Evolutionary conservation across 2,888 invertebrate genomes (phyloP).

Genomic region (Cantharis rufa): DNA sequence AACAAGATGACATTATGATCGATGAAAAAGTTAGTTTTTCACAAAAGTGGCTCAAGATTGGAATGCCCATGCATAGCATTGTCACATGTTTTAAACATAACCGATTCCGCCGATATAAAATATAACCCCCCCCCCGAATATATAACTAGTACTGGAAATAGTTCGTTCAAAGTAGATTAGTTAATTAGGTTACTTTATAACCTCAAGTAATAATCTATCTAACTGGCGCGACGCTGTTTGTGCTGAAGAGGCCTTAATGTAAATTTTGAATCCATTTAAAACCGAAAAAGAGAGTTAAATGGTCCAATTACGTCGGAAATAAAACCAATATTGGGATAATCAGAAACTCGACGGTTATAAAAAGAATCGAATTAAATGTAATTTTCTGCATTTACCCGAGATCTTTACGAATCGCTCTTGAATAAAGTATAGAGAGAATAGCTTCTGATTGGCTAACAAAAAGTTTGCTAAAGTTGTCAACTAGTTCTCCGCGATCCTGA

Average conservation of each 20-base stretch:
- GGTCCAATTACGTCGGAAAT: neutral
- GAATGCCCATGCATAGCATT: too few relatives aligned
- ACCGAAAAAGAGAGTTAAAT: neutral
- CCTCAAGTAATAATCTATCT: too few relatives aligned
- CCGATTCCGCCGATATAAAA: too few relatives aligned
- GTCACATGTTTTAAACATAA: too few relatives aligned
- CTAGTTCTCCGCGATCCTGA: slow-evolving; percentile 45
- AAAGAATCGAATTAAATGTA: slow-evolving; percentile 15
- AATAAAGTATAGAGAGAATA: slow-evolving; percentile 55
- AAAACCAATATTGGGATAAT: neutral
- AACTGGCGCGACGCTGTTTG: neutral
- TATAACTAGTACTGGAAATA: too few relatives aligned
- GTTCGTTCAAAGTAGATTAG: too few relatives aligned
- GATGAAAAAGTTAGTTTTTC: too few relatives aligned
- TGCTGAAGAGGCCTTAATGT: neutral
- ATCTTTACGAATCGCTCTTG: slow-evolving; percentile 42
- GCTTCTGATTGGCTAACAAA: slow-evolving; percentile 57
- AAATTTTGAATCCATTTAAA: neutral
- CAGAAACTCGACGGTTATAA: neutral
- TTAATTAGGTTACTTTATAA: too few relatives aligned
- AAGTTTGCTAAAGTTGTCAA: slow-evolving; percentile 55
- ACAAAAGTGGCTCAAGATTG: too few relatives aligned
- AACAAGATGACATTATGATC: too few relatives aligned
- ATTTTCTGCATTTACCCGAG: slow-evolving; percentile 17
- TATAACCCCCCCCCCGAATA: too few relatives aligned